Conservation (phyloP, 1,140 invertebrate species). For the Pseudomyrmex pallidus region DNA sequence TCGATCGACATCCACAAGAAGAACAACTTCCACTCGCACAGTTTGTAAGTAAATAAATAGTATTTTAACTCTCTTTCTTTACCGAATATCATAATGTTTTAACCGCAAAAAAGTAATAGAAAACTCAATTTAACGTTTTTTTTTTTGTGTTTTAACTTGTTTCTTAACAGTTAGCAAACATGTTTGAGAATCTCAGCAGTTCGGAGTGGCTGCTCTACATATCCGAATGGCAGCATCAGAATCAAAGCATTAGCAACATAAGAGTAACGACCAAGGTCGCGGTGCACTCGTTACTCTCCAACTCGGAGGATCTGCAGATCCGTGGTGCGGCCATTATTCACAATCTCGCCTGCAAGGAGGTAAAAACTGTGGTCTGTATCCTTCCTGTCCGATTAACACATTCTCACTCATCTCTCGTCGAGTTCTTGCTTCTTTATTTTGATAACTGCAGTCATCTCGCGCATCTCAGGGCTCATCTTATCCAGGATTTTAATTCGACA, state of each 20-base stretch:
- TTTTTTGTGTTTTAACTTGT: slow-evolving; percentile 17
- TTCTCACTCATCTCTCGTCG: slow-evolving; percentile 37
- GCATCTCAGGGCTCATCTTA: slow-evolving; percentile 12
- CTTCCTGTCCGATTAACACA: slow-evolving; percentile 71
- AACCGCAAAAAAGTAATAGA: neutral
- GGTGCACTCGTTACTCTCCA: slow-evolving; percentile 93
- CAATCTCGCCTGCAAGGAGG: slow-evolving; percentile 97
- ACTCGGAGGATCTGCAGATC: slow-evolving; percentile 90
- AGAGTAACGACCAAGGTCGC: slow-evolving; percentile 95
- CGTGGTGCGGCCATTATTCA: slow-evolving; percentile 94
- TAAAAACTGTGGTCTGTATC: slow-evolving; percentile 98
- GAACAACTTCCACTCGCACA: slow-evolving; percentile 93
- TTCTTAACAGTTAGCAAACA: slow-evolving; percentile 91
- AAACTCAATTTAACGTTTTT: neutral
- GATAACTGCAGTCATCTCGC: slow-evolving; percentile 14
- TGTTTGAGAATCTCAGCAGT: slow-evolving; percentile 95
- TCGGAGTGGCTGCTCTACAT: slow-evolving; percentile 97
- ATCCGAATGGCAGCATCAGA: slow-evolving; percentile 93
- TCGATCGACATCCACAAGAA: slow-evolving; percentile 91
- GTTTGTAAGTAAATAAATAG: slow-evolving; percentile 88
- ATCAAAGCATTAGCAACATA: slow-evolving; percentile 93
- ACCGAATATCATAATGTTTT: neutral
- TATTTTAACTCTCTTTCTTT: neutral
- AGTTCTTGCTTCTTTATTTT: slow-evolving; percentile 44
- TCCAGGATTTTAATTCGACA: neutral